Evolutionary conservation across 2,113 vertebrate genomes (phyloP).

Genomic region (Ellobius talpinus): DNA sequence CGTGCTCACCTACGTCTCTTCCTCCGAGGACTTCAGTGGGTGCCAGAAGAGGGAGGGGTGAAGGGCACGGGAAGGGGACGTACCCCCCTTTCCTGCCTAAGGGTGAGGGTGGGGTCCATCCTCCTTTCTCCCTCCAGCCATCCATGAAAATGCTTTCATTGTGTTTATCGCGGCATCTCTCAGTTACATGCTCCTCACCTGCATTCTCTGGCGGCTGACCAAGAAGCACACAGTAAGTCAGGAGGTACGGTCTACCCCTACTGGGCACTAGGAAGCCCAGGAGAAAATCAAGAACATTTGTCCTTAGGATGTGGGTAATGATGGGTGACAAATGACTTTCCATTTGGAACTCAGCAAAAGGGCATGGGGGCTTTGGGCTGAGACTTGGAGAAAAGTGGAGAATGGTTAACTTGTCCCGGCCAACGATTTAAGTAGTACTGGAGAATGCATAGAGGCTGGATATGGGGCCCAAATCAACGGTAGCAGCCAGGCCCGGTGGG

Average conservation of each 20-base stretch:
- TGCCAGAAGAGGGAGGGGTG: conserved; percentile 49
- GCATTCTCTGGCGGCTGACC: conserved; percentile 93
- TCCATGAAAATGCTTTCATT: conserved; percentile 94
- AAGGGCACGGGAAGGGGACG: neutral
- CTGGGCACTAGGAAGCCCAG: neutral
- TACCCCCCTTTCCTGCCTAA: neutral
- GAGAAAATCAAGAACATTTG: neutral
- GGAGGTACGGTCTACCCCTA: conserved; percentile 88
- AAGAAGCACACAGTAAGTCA: conserved; percentile 89
- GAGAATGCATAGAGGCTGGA: neutral
- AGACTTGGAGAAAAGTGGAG: neutral
- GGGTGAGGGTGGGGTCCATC: conserved; percentile 8
- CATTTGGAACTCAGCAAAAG: neutral
- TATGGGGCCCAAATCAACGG: neutral
- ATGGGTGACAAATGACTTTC: conserved; percentile 2
- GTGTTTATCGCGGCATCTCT: conserved; percentile 91
- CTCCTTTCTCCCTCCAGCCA: conserved; percentile 83
- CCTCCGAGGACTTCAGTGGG: conserved; percentile 94
- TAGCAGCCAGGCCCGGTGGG: neutral
- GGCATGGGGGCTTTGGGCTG: neutral
- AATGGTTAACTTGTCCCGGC: neutral
- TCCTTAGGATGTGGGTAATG: conserved; percentile 45
- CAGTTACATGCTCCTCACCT: conserved; percentile 94
- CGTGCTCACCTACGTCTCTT: conserved; percentile 95
- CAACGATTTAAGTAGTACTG: neutral